Percentiles rank a stretch among this genome's conserved stretches.
phyloP scores from a whole-genome alignment of 2,113 vertebrate genomes.

The Lamprotornis superbus region DNA sequence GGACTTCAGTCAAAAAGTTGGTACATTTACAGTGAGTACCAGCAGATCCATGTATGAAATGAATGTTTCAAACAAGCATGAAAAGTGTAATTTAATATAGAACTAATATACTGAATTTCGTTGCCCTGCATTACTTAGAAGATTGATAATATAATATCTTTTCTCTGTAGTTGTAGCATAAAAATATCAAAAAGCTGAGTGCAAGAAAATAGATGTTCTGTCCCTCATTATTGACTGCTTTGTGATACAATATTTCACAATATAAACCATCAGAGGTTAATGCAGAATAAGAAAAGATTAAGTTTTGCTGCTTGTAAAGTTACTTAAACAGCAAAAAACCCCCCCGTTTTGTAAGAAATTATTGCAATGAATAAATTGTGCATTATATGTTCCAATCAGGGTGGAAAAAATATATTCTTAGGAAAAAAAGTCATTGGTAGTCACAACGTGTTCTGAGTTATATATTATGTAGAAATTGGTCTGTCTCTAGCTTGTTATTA shows the following conservation, averaged over 20 bases:
- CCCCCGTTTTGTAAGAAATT: background rate
- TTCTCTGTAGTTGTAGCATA: background rate
- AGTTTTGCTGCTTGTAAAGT: background rate
- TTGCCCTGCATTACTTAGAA: background rate
- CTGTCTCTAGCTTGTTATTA: slow-evolving; percentile 31
- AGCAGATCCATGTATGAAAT: background rate
- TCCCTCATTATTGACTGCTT: background rate
- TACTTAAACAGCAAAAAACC: background rate
- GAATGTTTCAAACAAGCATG: background rate
- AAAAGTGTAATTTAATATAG: background rate
- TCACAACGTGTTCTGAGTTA: background rate
- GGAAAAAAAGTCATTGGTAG: background rate
- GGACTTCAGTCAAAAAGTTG: background rate
- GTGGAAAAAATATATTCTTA: background rate
- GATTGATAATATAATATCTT: background rate
- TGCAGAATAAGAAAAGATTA: background rate
- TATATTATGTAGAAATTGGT: slow-evolving; percentile 14
- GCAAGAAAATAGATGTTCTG: background rate
- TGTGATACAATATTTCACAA: background rate
- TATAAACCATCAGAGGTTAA: background rate
- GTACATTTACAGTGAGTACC: background rate
- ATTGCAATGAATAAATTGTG: background rate
- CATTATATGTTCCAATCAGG: background rate
- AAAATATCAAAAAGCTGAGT: background rate
- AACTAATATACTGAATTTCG: background rate